phyloP scores from a whole-genome alignment of 2,888 invertebrate genomes.

The Drosophila meridionalis region DNA sequence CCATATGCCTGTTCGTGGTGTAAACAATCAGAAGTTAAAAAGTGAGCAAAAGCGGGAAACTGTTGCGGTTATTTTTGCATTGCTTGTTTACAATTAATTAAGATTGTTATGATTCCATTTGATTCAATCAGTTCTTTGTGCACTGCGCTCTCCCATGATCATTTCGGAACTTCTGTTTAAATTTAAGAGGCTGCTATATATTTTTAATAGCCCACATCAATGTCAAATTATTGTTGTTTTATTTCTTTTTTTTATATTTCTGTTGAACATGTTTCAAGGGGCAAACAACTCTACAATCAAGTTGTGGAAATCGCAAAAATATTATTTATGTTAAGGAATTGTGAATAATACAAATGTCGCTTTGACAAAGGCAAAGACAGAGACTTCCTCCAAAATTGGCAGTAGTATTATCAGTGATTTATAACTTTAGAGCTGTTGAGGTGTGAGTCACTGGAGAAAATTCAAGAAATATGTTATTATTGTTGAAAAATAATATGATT shows the following conservation, averaged over 20 bases:
- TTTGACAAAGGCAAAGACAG: neutral
- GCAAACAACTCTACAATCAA: conserved; percentile 10
- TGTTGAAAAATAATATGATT: neutral
- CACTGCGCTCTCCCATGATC: conserved; percentile 1
- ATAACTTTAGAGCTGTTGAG: neutral
- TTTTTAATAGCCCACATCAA: conserved; percentile 19
- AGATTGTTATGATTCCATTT: conserved; percentile 64
- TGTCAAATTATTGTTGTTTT: conserved; percentile 10
- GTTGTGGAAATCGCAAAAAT: conserved; percentile 2
- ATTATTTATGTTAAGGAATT: neutral
- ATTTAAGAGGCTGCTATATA: neutral
- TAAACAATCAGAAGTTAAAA: conserved; percentile 30
- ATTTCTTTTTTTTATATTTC: neutral
- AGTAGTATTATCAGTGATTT: neutral
- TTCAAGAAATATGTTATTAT: neutral
- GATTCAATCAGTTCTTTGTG: conserved; percentile 55
- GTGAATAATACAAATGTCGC: conserved; percentile 1
- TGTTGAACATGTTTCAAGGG: neutral
- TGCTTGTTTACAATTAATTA: conserved; percentile 75
- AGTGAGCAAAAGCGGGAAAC: neutral
- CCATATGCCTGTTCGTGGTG: conserved; percentile 17
- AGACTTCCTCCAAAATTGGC: neutral
- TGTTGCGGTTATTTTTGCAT: conserved; percentile 52
- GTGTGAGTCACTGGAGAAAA: neutral
- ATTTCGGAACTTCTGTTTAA: neutral